A percentile compares a stretch with the other conserved stretches of the same genome.
These are phyloP conservation scores for Drosophila ustulata DNA, from an alignment of 2,888 invertebrate genomes.

Conservation along the genomic window DNA sequence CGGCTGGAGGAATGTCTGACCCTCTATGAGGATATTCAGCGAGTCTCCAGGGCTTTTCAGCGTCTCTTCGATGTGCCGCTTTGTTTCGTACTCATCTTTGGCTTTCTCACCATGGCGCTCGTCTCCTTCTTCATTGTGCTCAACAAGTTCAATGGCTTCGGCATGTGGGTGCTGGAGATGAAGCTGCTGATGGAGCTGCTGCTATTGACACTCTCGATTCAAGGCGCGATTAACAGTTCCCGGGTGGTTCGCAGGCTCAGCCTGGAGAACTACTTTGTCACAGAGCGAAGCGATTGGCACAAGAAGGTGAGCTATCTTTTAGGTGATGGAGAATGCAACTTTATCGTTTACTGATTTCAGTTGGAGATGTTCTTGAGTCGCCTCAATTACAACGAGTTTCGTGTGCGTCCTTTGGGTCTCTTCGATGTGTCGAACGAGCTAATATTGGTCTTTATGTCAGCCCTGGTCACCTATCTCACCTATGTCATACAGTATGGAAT, in stretches of 20 bases:
- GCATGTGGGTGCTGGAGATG: slow-evolving; percentile 17
- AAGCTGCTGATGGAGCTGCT: slow-evolving; percentile 54
- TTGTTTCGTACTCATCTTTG: slow-evolving; percentile 34
- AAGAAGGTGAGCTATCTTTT: slow-evolving; percentile 39
- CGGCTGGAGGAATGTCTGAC: slow-evolving; percentile 54
- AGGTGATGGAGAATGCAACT: neutral
- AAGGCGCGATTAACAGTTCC: slow-evolving; percentile 54
- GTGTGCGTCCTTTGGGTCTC: slow-evolving; percentile 61
- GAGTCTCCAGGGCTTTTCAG: slow-evolving; percentile 44
- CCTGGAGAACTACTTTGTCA: slow-evolving; percentile 60
- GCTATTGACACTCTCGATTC: slow-evolving; percentile 57
- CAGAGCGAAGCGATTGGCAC: slow-evolving; percentile 49
- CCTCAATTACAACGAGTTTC: slow-evolving; percentile 60
- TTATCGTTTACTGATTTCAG: slow-evolving; percentile 32
- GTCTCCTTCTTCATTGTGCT: slow-evolving; percentile 28
- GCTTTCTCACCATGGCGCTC: slow-evolving; percentile 34
- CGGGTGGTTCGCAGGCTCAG: slow-evolving; percentile 45
- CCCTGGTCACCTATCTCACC: slow-evolving; percentile 66
- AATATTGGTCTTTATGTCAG: slow-evolving; percentile 64
- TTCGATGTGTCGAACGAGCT: slow-evolving; percentile 74
- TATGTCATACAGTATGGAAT: slow-evolving; percentile 58
- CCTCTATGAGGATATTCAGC: slow-evolving; percentile 61
- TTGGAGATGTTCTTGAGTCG: slow-evolving; percentile 68
- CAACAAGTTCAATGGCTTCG: neutral
- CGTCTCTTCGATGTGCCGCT: slow-evolving; percentile 58